Conservation (phyloP, 1,140 invertebrate species). For the Pemphigus obesinymphae region DNA sequence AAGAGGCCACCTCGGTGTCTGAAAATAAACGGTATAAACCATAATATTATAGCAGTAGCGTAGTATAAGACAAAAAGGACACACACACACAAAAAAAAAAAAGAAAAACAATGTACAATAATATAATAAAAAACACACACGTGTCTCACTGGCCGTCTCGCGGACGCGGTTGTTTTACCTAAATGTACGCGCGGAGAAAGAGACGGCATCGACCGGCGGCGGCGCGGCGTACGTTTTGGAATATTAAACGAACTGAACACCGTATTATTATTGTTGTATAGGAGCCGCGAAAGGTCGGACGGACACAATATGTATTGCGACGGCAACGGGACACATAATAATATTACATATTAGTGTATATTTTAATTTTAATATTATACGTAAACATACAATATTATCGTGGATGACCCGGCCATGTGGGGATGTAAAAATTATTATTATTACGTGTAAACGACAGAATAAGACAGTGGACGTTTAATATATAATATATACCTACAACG, state of each 20-base stretch:
- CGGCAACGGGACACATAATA: too few relatives aligned
- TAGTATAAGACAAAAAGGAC: background rate
- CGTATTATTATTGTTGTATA: too few relatives aligned
- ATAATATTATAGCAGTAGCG: background rate
- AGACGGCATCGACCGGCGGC: background rate
- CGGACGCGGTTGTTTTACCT: constrained; percentile 35
- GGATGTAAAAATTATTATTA: background rate
- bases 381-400: background rate
- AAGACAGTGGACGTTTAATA: too few relatives aligned
- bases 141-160: background rate
- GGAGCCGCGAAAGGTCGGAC: too few relatives aligned
- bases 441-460: background rate
- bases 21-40: background rate
- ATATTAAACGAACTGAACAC: constrained; percentile 6
- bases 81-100: background rate
- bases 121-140: constrained; percentile 34
- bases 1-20: constrained; percentile 2
- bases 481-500: too few relatives aligned
- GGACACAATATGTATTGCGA: too few relatives aligned
- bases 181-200: background rate
- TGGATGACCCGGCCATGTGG: background rate
- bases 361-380: too few relatives aligned
- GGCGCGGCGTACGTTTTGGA: background rate
- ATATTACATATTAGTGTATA: too few relatives aligned
- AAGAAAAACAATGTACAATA: background rate